Percentiles rank a stretch among this genome's conserved stretches.
These are phyloP conservation scores for Leptodactylus fallax DNA, from an alignment of 2,797 vertebrate genomes.

Conservation along the genomic window DNA sequence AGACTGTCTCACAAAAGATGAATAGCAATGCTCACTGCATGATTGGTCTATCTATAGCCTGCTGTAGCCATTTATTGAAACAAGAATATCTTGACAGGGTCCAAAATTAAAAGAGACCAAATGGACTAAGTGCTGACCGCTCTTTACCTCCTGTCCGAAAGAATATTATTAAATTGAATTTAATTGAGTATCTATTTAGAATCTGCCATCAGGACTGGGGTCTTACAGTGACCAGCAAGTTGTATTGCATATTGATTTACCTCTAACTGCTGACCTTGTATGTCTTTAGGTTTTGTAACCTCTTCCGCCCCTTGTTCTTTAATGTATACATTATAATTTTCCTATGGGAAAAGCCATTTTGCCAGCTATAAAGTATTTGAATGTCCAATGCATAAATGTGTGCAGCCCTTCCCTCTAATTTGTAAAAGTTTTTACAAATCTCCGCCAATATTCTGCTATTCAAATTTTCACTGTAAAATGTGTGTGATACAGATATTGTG, in stretches of 20 bases:
- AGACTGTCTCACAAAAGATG: background rate
- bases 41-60: background rate
- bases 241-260: conserved; percentile 24
- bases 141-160: background rate
- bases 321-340: background rate
- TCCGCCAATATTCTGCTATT: background rate
- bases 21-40: background rate
- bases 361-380: background rate
- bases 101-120: conserved; percentile 18
- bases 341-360: background rate
- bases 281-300: conserved; percentile 4
- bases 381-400: background rate
- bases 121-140: conserved; percentile 12
- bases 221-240: conserved; percentile 2
- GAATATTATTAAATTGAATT: conserved; percentile 30
- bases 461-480: background rate
- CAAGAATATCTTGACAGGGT: conserved; percentile 1
- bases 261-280: background rate
- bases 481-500: background rate
- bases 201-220: background rate
- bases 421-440: background rate
- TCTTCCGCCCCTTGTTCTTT: background rate
- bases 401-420: background rate
- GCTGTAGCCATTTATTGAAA: background rate
- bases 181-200: background rate